Percentiles rank a stretch among this genome's conserved stretches.
Conservation (phyloP, 2,113 vertebrate species). For the Hemichromis elongatus region DNA sequence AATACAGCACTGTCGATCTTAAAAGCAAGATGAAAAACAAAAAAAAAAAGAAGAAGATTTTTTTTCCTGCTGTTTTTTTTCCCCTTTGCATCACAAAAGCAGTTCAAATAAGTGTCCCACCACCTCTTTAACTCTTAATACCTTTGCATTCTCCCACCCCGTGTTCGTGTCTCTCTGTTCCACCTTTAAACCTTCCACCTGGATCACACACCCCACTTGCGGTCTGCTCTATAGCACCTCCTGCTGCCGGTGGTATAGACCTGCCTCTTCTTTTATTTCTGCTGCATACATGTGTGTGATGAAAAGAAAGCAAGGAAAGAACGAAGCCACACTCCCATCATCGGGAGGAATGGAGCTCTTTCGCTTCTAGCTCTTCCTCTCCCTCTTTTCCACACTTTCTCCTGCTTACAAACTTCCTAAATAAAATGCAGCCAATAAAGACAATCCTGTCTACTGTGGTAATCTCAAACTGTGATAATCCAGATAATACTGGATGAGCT, state of each 20-base stretch:
- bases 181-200: background rate
- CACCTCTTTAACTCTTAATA: background rate
- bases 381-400: background rate
- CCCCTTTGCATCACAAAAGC: conserved; percentile 33
- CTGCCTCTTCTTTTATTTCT: background rate
- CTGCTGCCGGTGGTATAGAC: conserved; percentile 35
- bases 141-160: background rate
- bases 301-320: background rate
- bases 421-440: background rate
- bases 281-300: background rate
- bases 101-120: background rate
- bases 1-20: conserved; percentile 8
- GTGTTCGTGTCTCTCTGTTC: background rate
- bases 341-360: background rate
- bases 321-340: background rate
- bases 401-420: background rate
- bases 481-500: background rate
- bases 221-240: conserved; percentile 45
- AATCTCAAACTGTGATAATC: background rate
- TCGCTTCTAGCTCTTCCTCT: background rate
- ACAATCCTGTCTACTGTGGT: background rate
- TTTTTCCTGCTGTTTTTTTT: background rate
- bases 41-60: background rate
- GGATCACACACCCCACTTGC: background rate
- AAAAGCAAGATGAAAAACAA: conserved; percentile 4